These are phyloP conservation scores for Leuciscus idus DNA, from an alignment of 2,113 vertebrate genomes.

Conservation along the genomic window DNA sequence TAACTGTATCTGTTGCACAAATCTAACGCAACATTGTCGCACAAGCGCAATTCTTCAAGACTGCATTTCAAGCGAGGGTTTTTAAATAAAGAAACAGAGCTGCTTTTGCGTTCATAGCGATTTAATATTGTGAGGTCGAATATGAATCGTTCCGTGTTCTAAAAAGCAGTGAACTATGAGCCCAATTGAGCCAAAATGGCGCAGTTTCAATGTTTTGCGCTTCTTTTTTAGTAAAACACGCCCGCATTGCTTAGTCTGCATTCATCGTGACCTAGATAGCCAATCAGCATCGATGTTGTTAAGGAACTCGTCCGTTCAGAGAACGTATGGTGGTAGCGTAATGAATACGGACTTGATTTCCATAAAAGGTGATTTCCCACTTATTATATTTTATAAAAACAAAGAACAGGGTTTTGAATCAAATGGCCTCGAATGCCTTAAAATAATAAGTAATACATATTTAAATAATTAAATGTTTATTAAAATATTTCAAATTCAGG, in stretches of 20 bases:
- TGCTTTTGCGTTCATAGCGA: neutral
- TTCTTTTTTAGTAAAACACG: conserved; percentile 54
- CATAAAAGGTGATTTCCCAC: neutral
- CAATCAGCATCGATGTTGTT: conserved; percentile 69
- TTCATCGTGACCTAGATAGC: neutral
- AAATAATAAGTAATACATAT: too few species aligned
- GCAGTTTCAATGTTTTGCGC: conserved; percentile 57
- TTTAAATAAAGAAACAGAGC: neutral
- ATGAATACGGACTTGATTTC: neutral
- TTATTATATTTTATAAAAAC: neutral
- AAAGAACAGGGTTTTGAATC: neutral
- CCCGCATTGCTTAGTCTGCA: conserved; percentile 60
- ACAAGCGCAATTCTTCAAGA: neutral
- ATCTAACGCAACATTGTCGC: neutral
- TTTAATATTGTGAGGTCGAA: neutral
- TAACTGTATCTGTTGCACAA: neutral
- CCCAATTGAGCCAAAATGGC: conserved; percentile 72
- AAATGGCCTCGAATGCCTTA: neutral
- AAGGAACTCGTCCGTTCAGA: conserved; percentile 57
- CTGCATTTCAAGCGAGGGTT: neutral
- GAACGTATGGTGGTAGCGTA: neutral
- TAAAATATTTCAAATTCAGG: neutral
- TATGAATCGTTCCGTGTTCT: neutral
- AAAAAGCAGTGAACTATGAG: neutral
- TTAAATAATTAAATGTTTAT: too few species aligned